Evolutionary conservation across 1,140 invertebrate genomes (phyloP), one percentile per base, ranked within the genome.

Genomic region (Lanistes nyassanus): DNA sequence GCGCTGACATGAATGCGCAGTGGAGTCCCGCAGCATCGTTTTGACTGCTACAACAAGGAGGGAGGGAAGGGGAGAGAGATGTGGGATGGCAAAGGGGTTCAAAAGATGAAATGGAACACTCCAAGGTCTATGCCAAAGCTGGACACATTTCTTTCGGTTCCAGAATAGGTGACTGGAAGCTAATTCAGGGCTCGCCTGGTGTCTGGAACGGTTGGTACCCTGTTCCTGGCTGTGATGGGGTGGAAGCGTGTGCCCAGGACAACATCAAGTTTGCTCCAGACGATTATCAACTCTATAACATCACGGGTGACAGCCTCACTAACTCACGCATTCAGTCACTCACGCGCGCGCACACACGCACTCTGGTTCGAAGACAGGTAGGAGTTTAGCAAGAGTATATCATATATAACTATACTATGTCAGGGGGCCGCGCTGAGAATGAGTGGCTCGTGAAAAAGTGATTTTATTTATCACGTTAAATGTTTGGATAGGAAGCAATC

Each of bases 161-260:
- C 16, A 66, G 64, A 66, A 39, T 16, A 0, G 31, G 31, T 31
- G 37, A 39, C 31, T 66, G 37, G 31, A 82, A 82, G 58, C 64
- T 82, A n/a, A 80, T 80, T 23, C 39, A 70, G 21, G 80, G 80
- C 16, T 67, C 36, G 16, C 78, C 76, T 0, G 80, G 80, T 11
- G 34, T 64, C 42, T 82, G 75, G 51, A 80, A 77, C 51, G 64
- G 37, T 26, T 80, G 81, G 81, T 82, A 78, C 47, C 65, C 65
- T 21, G 55, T 79, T 34, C 78, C 76, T n/a, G 51, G 68, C 3
- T 3, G 53, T 0, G 68, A 71, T 55, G 51, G 31, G 7, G 13
- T 42, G 37, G 4, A 9, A n/a, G 65, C n/a, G 21, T 36, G 42
- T 39, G 34, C 23, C 56, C 56, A 65, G 19, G 39, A 42, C 56